Conservation (phyloP, 2,113 vertebrate genomes). For the Ifrita kowaldi region DNA sequence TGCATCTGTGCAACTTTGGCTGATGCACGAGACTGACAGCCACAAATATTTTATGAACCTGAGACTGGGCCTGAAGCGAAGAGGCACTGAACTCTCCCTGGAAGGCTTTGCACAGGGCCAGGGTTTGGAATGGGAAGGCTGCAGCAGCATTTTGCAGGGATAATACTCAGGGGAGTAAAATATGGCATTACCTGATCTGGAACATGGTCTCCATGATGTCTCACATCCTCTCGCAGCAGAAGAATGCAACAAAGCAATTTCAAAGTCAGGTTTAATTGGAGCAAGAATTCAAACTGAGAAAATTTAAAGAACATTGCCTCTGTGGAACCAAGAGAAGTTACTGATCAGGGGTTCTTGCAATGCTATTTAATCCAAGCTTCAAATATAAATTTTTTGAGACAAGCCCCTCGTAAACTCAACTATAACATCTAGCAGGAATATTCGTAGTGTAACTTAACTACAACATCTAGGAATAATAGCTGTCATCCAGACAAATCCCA, state of each 20-base stretch:
- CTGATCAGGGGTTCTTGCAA: background rate
- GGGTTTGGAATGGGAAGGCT: background rate
- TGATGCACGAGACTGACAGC: background rate
- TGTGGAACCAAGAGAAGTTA: background rate
- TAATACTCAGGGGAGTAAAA: background rate
- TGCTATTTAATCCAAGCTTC: background rate
- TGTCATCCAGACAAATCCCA: background rate
- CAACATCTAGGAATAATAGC: background rate
- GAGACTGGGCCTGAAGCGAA: background rate
- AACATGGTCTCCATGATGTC: background rate
- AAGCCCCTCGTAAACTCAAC: background rate
- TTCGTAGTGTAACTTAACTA: background rate
- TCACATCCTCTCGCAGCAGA: background rate
- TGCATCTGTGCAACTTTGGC: background rate
- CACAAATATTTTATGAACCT: background rate
- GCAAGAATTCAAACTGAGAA: background rate
- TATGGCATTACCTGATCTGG: background rate
- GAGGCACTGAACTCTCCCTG: background rate
- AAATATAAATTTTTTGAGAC: background rate
- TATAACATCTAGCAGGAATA: background rate
- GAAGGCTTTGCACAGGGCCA: background rate
- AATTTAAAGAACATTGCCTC: background rate
- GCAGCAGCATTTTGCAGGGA: background rate
- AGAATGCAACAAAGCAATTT: background rate
- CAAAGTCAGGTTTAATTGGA: background rate